Base-by-base conservation (phyloP, 2,888 invertebrate species). In the Brachylomia viminalis region DNA sequence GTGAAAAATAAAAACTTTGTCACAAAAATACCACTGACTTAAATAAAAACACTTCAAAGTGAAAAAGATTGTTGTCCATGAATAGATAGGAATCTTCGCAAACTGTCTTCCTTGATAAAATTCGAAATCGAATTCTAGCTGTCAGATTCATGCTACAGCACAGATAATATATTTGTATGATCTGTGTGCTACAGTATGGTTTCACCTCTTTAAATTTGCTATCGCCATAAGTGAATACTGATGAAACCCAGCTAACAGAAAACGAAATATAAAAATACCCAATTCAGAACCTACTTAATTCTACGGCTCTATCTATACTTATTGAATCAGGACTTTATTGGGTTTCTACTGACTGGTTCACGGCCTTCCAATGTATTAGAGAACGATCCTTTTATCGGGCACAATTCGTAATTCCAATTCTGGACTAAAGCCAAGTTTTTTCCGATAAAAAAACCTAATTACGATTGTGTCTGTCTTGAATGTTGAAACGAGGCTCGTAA, bases 341-440 rank as follows among this genome's bases (percentile, higher is more conserved):
- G 27, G 42, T 83, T 56, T 42, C 67, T 20, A 27, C 80, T 71
- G 47, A 33, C 71, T 54, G 54, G 65, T 69, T 79, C 71, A 66
- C n/a, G 42, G 59, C 67, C 68, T 59, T 10, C 54, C 64, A 80
- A 80, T 68, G 47, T 80, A 73, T 74, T 68, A 49, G 27, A 33
- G 47, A 7, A 42, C 30, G 85, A 45, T 38, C 69, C 82, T 47
- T 80, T 74, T 71, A 82, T 77, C 42, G 67, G 62, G 23, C 33
- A 62, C 76, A 82, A 75, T 86, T 72, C 66, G 66, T 85, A 72
- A 68, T 82, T 76, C 82, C 70, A 70, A 82, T 86, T 77, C 49
- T 83, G 82, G 82, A 45, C 15, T 59, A n/a, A 42, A 86, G 86
- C 86, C 82, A 83, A 83, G 61, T 64, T 72, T 82, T 72, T 70